Conservation (phyloP, 2,888 invertebrate species). For the Eudasyphora cyanicolor region DNA sequence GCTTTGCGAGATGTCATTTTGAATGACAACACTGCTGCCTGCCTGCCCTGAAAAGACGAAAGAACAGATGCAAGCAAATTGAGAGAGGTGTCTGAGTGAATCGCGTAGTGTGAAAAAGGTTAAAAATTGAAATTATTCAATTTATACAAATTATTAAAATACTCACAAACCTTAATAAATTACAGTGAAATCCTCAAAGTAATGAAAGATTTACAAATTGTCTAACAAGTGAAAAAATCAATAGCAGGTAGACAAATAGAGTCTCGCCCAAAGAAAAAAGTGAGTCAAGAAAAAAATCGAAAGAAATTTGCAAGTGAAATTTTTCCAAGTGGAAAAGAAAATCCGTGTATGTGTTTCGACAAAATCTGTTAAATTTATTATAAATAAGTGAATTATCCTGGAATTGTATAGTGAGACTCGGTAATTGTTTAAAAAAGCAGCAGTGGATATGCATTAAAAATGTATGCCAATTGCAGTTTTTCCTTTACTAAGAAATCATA, state of each 20-base stretch:
- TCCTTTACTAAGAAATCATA: constrained; percentile 19
- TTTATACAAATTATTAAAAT: constrained; percentile 58
- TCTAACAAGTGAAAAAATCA: constrained; percentile 42
- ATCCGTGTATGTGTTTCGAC: background rate
- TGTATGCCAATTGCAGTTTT: constrained; percentile 43
- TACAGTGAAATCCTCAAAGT: too few species aligned
- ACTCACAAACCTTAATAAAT: background rate
- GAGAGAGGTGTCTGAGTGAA: constrained; percentile 61
- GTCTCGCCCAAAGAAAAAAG: constrained; percentile 33
- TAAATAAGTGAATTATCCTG: background rate
- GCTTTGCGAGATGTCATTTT: background rate
- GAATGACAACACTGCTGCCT: background rate
- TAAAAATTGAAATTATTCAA: too few species aligned
- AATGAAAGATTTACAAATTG: constrained; percentile 5
- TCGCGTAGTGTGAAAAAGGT: constrained; percentile 54
- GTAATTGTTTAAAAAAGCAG: background rate
- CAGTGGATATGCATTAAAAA: constrained; percentile 10
- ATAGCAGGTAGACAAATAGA: background rate
- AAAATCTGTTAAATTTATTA: background rate
- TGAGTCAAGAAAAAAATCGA: constrained; percentile 51
- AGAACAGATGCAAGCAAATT: constrained; percentile 68
- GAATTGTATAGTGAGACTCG: constrained; percentile 2
- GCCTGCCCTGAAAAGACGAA: constrained; percentile 41
- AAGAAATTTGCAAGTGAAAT: constrained; percentile 46
- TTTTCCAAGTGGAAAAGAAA: constrained; percentile 31